Conservation (phyloP, 64 coral and sea anemone species). For the Pocillopora damicornis region DNA sequence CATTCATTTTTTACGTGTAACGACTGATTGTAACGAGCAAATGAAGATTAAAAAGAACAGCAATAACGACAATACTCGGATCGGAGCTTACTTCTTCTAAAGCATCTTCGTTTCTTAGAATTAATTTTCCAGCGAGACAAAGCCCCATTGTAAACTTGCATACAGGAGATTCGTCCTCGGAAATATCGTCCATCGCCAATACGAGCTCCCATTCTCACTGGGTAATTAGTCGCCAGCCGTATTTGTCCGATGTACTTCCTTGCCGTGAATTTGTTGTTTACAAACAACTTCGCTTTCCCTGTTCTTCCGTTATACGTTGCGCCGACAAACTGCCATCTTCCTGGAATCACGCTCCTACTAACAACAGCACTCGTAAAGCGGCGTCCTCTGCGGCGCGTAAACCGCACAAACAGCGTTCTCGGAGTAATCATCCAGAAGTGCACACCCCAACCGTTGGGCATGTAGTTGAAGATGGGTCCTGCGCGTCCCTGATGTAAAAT, state of each 20-base stretch:
- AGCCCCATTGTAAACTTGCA: slow-evolving; percentile 61
- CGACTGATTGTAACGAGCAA: neutral
- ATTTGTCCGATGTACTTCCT: slow-evolving; percentile 27
- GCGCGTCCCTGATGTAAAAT: slow-evolving; percentile 50
- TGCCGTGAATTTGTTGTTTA: slow-evolving; percentile 22
- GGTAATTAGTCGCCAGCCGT: slow-evolving; percentile 36
- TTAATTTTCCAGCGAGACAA: slow-evolving; percentile 46
- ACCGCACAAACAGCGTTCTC: slow-evolving; percentile 42
- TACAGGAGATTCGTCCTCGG: slow-evolving; percentile 56
- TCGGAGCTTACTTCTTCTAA: slow-evolving; percentile 42
- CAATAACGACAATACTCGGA: too few relatives aligned
- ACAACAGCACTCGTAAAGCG: slow-evolving; percentile 21
- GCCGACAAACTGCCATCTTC: slow-evolving; percentile 62
- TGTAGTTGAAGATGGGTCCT: slow-evolving; percentile 61
- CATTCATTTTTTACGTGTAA: too few relatives aligned
- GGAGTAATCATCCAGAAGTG: slow-evolving; percentile 64
- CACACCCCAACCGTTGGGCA: slow-evolving; percentile 41
- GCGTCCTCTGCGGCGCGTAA: slow-evolving; percentile 29
- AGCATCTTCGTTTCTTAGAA: slow-evolving; percentile 51
- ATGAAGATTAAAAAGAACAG: neutral
- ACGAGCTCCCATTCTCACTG: slow-evolving; percentile 27
- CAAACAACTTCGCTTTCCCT: slow-evolving; percentile 41
- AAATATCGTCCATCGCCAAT: slow-evolving; percentile 33
- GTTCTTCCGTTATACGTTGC: slow-evolving; percentile 40
- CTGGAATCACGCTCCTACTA: slow-evolving; percentile 8